These are phyloP conservation scores for Laupala kohalensis DNA, from an alignment of 1,140 invertebrate genomes.

Conservation along the genomic window DNA sequence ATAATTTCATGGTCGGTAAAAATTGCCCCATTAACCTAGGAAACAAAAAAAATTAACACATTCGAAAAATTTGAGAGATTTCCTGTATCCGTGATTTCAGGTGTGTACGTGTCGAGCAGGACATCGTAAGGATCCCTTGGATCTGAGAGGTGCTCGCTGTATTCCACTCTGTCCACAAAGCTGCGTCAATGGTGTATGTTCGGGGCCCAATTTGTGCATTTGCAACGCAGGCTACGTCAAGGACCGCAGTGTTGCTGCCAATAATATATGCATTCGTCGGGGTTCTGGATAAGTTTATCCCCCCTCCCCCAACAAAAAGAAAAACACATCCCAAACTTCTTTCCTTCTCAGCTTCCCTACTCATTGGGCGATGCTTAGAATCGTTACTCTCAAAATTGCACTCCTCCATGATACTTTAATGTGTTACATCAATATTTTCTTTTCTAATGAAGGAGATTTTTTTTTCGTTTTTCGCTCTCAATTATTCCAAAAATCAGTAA, in stretches of 20 bases:
- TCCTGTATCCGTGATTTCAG: background rate
- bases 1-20: too few species aligned
- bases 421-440: background rate
- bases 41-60: too few species aligned
- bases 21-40: too few species aligned
- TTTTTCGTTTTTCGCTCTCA: too few species aligned
- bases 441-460: background rate
- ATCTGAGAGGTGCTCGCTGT: slow-evolving; percentile 17
- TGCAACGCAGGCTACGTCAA: slow-evolving; percentile 25
- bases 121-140: slow-evolving; percentile 23
- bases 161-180: slow-evolving; percentile 39
- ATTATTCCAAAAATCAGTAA: too few species aligned
- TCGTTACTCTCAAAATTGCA: background rate
- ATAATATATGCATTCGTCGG: slow-evolving; percentile 2
- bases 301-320: too few species aligned
- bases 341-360: background rate
- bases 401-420: background rate
- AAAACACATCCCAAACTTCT: background rate
- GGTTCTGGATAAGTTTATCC: too few species aligned
- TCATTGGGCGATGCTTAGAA: background rate
- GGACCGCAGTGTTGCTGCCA: slow-evolving; percentile 2
- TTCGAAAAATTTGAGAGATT: too few species aligned
- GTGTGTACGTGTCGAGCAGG: slow-evolving; percentile 33
- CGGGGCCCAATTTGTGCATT: slow-evolving; percentile 36
- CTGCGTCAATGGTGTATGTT: slow-evolving; percentile 43